Percentiles rank a stretch among this genome's conserved stretches.
Conservation (phyloP, 2,113 vertebrate genomes). For the Notothenia coriiceps region DNA sequence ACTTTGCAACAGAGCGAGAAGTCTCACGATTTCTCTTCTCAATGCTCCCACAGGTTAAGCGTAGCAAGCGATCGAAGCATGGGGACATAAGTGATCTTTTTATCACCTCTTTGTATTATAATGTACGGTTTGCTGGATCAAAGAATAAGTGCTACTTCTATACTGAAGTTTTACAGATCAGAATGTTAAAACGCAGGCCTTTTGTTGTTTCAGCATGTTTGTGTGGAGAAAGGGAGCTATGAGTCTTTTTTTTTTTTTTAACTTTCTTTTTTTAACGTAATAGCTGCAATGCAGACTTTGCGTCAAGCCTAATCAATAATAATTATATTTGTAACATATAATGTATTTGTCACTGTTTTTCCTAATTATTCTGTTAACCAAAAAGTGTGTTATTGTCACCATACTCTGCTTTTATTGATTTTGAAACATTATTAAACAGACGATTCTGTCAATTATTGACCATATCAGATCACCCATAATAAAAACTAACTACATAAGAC, state of each 20-base stretch:
- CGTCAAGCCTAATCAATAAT: conserved; percentile 34
- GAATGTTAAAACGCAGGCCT: conserved; percentile 62
- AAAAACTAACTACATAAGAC: conserved; percentile 24
- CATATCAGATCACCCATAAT: conserved; percentile 12
- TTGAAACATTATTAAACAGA: not conserved
- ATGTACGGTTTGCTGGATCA: conserved; percentile 61
- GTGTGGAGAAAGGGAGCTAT: conserved; percentile 18
- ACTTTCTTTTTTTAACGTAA: conserved; percentile 51
- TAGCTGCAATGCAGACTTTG: conserved; percentile 63
- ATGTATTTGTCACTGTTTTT: conserved; percentile 60
- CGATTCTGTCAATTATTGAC: conserved; percentile 20
- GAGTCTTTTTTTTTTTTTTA: conserved; percentile 39
- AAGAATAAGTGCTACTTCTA: conserved; percentile 72
- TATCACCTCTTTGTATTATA: conserved; percentile 54
- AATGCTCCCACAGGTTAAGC: conserved; percentile 28
- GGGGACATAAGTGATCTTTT: conserved; percentile 51
- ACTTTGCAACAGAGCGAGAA: conserved; percentile 42
- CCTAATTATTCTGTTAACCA: conserved; percentile 54
- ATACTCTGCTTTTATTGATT: conserved; percentile 40
- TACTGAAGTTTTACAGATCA: conserved; percentile 62
- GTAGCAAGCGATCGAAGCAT: conserved; percentile 39
- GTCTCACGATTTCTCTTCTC: conserved; percentile 43
- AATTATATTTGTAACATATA: conserved; percentile 48
- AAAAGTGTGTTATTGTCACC: conserved; percentile 39
- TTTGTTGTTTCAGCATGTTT: conserved; percentile 69